Evolutionary conservation across 2,113 vertebrate genomes (phyloP).

Genomic region (Catharus bicknelli): DNA sequence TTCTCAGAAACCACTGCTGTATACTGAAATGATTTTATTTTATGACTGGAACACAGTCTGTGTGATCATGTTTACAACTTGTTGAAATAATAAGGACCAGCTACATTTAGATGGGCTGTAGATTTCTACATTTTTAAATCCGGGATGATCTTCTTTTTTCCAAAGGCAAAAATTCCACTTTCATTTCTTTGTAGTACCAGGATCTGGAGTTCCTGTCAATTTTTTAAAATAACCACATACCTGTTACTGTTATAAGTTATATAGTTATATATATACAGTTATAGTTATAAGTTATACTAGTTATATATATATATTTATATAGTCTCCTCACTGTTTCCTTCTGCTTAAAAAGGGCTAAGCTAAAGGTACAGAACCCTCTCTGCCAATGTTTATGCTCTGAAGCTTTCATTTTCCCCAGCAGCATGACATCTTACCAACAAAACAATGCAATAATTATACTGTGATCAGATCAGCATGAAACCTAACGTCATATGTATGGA

Average conservation of each 20-base stretch:
- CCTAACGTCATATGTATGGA: not conserved
- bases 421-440: not conserved
- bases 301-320: no score
- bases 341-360: not conserved
- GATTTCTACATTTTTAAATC: conserved; percentile 67
- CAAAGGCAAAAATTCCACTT: conserved; percentile 50
- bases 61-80: not conserved
- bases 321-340: not conserved
- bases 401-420: not conserved
- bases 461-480: not conserved
- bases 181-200: conserved; percentile 30
- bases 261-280: no score
- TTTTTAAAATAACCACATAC: conserved; percentile 30
- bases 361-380: not conserved
- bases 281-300: no score
- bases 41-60: not conserved
- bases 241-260: not conserved
- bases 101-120: conserved; percentile 52
- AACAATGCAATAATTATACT: not conserved
- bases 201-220: conserved; percentile 42
- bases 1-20: not conserved
- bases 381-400: not conserved
- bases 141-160: not conserved
- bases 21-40: not conserved
- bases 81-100: not conserved